These are phyloP conservation scores for Danionella dracula DNA, from an alignment of 2,797 vertebrate genomes.

Conservation along the genomic window DNA sequence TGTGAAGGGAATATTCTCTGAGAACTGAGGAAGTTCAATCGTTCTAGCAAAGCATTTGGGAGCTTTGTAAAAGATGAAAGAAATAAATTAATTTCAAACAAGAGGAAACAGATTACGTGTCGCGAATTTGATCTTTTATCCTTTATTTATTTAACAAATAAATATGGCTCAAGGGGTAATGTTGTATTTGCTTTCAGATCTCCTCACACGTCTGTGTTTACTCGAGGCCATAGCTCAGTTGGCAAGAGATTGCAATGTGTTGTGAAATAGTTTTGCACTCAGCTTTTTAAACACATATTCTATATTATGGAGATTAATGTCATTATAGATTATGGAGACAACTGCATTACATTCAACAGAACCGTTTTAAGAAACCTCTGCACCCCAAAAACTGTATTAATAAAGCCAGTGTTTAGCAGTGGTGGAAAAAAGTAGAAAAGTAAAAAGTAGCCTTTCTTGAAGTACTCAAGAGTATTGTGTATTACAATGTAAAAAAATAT, in stretches of 20 bases:
- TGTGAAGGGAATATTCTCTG: background rate
- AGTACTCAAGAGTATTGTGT: too few species aligned
- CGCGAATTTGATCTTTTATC: background rate
- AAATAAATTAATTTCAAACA: background rate
- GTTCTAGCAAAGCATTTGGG: background rate
- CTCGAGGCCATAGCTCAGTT: constrained; percentile 48
- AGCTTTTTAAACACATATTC: constrained; percentile 18
- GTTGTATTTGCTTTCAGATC: background rate
- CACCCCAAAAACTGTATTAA: too few species aligned
- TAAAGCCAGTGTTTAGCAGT: too few species aligned
- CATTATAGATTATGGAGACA: too few species aligned
- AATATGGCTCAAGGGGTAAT: background rate
- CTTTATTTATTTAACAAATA: background rate
- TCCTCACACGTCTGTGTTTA: constrained; percentile 14
- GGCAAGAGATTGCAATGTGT: constrained; percentile 42
- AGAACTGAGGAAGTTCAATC: background rate
- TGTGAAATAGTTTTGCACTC: constrained; percentile 13
- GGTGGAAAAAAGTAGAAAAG: too few species aligned
- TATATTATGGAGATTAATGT: too few species aligned
- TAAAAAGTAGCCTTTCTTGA: too few species aligned
- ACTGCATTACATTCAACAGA: too few species aligned
- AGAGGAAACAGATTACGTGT: background rate
- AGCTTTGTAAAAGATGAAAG: background rate
- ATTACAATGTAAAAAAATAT: too few species aligned
- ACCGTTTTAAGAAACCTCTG: too few species aligned